Conservation (phyloP, 2,888 invertebrate species). For the Pteria penguin region DNA sequence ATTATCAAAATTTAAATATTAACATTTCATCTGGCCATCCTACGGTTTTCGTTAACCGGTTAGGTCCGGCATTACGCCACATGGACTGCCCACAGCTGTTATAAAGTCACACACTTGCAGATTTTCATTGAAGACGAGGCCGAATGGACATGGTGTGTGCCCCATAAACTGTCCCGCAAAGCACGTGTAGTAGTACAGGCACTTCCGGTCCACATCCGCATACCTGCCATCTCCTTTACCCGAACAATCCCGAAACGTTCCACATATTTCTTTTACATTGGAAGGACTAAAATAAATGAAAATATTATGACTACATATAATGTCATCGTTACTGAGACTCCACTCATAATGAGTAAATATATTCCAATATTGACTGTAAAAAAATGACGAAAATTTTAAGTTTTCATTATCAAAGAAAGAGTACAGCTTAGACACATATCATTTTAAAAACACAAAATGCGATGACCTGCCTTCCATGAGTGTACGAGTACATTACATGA, state of each 20-base stretch:
- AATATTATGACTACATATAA: background rate
- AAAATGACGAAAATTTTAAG: background rate
- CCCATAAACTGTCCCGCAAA: conserved; percentile 55
- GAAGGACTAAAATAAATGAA: conserved; percentile 35
- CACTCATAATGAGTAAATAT: too few relatives aligned
- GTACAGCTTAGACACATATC: too few relatives aligned
- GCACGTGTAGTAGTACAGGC: conserved; percentile 60
- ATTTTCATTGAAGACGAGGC: conserved; percentile 40
- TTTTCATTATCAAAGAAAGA: too few relatives aligned
- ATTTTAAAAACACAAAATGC: too few relatives aligned
- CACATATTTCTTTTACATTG: conserved; percentile 57
- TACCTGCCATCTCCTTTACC: conserved; percentile 47
- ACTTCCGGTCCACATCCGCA: conserved; percentile 52
- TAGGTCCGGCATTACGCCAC: conserved; percentile 12
- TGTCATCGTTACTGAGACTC: too few relatives aligned
- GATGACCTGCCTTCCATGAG: too few relatives aligned
- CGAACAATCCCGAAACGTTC: conserved; percentile 52
- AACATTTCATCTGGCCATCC: too few relatives aligned
- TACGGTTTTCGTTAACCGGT: too few relatives aligned
- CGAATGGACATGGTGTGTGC: conserved; percentile 56
- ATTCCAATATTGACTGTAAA: background rate
- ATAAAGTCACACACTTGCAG: conserved; percentile 36
- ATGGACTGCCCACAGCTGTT: conserved; percentile 27
- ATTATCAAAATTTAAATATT: too few relatives aligned
- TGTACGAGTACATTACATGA: too few relatives aligned